Evolutionary conservation across 2,113 vertebrate genomes (phyloP).

Genomic region (Lontra canadensis): DNA sequence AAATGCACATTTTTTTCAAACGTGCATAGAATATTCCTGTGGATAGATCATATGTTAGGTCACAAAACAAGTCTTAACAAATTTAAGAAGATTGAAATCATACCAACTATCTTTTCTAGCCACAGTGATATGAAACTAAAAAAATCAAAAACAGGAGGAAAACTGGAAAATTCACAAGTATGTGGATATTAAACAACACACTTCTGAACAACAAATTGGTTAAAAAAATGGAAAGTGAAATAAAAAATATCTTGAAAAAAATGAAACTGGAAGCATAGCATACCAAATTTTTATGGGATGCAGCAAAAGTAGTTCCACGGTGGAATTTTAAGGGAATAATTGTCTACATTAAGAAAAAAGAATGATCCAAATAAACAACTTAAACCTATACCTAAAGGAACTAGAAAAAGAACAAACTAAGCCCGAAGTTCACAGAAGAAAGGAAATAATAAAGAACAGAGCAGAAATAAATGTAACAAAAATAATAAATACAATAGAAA

Average conservation of each 20-base stretch:
- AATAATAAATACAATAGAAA: background rate
- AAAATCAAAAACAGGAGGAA: background rate
- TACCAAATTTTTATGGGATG: background rate
- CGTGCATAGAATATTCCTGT: background rate
- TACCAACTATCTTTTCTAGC: background rate
- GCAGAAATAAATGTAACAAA: background rate
- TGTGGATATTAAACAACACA: background rate
- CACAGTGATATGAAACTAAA: background rate
- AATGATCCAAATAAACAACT: background rate
- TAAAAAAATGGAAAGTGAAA: background rate
- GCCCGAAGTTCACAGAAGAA: background rate
- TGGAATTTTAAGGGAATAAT: background rate
- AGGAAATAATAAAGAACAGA: background rate
- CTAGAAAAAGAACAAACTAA: background rate
- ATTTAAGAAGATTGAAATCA: background rate
- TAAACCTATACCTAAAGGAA: background rate
- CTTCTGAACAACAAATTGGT: background rate
- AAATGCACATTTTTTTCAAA: background rate
- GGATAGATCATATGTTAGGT: background rate
- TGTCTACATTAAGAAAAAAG: background rate
- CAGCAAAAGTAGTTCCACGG: background rate
- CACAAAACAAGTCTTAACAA: background rate
- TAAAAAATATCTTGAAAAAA: background rate
- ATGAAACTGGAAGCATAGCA: background rate
- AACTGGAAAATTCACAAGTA: background rate